Evolutionary conservation across 2,888 invertebrate species (phyloP).

Genomic region (Leucoma salicis): DNA sequence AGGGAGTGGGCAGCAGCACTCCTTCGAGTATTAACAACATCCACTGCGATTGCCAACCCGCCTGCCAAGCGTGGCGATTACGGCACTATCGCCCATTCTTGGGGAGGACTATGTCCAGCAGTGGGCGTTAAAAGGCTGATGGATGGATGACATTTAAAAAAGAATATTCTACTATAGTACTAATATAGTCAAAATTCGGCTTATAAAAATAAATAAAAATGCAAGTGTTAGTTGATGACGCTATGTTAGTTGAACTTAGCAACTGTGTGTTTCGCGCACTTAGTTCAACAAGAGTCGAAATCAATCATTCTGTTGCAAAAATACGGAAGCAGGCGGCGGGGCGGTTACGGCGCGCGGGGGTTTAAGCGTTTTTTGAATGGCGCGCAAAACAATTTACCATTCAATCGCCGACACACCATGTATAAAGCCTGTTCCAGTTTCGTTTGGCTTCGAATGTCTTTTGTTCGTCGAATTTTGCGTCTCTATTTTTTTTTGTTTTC

Average conservation of each 20-base stretch:
- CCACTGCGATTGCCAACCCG: no score
- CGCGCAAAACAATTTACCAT: constrained; percentile 49
- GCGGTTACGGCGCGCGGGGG: constrained; percentile 14
- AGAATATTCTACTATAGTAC: no score
- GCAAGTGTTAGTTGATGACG: no score
- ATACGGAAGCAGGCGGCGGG: constrained; percentile 17
- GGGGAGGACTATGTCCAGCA: no score
- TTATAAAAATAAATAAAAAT: no score
- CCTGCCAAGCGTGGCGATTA: no score
- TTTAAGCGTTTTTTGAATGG: constrained; percentile 26
- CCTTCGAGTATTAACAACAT: no score
- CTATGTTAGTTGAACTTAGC: not conserved
- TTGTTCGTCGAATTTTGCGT: constrained; percentile 13
- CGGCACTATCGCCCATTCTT: no score
- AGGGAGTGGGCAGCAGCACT: no score
- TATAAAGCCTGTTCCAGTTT: constrained; percentile 8
- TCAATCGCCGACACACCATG: constrained; percentile 31
- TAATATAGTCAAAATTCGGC: no score
- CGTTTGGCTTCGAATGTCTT: constrained; percentile 3
- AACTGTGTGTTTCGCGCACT: constrained; percentile 24
- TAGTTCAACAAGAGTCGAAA: constrained; percentile 36
- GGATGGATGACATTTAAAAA: no score
- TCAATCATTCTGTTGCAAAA: constrained; percentile 51
- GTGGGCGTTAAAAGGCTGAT: no score
- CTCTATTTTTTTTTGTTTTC: not conserved